These are phyloP conservation scores for Aphelenchoides avenae DNA, from an alignment of 1,140 invertebrate species.

Conservation along the genomic window DNA sequence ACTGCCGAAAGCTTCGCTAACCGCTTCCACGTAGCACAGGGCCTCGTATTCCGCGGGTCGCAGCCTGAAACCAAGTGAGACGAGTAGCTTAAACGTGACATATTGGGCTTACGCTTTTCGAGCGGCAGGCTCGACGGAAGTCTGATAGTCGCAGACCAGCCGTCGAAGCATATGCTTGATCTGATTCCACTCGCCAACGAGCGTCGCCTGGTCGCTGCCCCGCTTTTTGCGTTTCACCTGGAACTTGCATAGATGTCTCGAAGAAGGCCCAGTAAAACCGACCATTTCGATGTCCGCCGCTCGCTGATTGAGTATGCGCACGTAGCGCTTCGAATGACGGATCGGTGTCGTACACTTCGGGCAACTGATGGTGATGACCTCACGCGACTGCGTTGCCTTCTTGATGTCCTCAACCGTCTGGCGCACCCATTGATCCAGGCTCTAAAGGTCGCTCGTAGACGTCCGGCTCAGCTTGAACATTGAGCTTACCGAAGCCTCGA, in stretches of 20 bases:
- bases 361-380: conserved; percentile 11
- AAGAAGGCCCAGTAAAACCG: not conserved
- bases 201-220: not conserved
- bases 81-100: no score
- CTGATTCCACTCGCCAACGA: not conserved
- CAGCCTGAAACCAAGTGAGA: no score
- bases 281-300: conserved; percentile 20
- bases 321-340: conserved; percentile 20
- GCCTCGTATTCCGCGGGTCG: no score
- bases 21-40: no score
- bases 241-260: not conserved
- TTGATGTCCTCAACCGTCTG: not conserved
- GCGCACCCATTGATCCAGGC: not conserved
- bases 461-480: not conserved
- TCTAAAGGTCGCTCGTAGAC: not conserved
- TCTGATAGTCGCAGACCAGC: no score
- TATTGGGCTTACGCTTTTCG: no score
- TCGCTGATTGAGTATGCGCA: conserved; percentile 16
- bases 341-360: conserved; percentile 18
- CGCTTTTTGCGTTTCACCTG: not conserved
- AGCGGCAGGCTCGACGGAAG: no score
- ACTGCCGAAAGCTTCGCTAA: no score
- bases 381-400: conserved; percentile 14
- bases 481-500: conserved; percentile 35
- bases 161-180: no score